Evolutionary conservation across 1,140 invertebrate species (phyloP), one percentile per base, ranked within the genome.

Genomic region (Phenacoccus solenopsis): DNA sequence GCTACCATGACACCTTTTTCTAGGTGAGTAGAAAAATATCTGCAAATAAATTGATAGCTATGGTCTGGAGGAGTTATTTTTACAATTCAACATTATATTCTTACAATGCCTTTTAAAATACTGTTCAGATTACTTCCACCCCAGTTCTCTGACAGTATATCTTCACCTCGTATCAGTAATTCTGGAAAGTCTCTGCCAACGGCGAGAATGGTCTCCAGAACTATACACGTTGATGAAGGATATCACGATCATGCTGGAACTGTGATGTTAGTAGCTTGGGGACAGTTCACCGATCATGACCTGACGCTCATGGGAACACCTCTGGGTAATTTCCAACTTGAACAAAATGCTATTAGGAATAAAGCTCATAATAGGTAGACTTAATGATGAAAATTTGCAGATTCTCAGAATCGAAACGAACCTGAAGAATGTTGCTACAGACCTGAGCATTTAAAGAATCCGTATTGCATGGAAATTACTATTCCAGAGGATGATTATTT

Each of bases 241-340:
- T 93, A 87, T 81, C 92, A 95, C 76, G 92, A 95, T 78, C 92
- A 95, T 77, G 91, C 91, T n/a, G 90, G 92, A 59, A 94, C 92
- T 13, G 90, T 94, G 72, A 92, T 95, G 88, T 85, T 94, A 56
- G 93, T 95, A 71, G 91, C 91, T 68, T 94, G 91, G 91, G 93
- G 92, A 74, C 93, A 96, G 80, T 94, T 95, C 78, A 91, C 95
- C 85, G 93, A 95, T 78, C 93, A 96, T 80, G 93, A 96, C 77
- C 90, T 93, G 74, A 95, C 92, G 0, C 82, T 95, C 10, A 94
- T 91, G 67, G 92, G 85, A 28, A 93, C 90, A 28, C 90, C 90
- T 70, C 79, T 93, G 72, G 90, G 90, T 92, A 83, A 80, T 76
- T 35, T n/a, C 16, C 12, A 16, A 30, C 25, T 38, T 38, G 9